Evolutionary conservation across 2,888 invertebrate genomes (phyloP).

Genomic region (Agrotis clavis): DNA sequence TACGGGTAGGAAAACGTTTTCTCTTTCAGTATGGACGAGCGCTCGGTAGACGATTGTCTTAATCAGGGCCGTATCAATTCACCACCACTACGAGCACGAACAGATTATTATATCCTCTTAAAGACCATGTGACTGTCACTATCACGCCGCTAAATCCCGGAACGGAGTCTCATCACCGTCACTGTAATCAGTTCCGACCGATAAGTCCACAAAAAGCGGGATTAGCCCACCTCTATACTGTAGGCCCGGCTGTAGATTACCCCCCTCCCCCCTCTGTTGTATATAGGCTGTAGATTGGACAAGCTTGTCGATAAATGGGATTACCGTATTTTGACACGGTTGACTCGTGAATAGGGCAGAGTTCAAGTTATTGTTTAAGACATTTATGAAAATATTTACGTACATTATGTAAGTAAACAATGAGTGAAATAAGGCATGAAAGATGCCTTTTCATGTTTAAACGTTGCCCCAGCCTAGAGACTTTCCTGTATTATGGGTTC

Average conservation of each 20-base stretch:
- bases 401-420: not conserved
- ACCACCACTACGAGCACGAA: not conserved
- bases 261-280: too few species aligned
- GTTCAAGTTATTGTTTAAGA: conserved; percentile 14
- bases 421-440: too few species aligned
- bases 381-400: not conserved
- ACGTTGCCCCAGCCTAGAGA: too few species aligned
- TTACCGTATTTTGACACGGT: conserved; percentile 38
- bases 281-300: conserved; percentile 30
- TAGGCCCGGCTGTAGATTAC: conserved; percentile 4
- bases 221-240: conserved; percentile 47
- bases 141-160: conserved; percentile 35
- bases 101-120: not conserved
- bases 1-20: too few species aligned
- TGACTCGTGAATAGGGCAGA: conserved; percentile 18
- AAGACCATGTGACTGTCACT: conserved; percentile 13
- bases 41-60: too few species aligned
- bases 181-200: conserved; percentile 39
- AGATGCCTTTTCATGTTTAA: too few species aligned
- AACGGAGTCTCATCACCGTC: conserved; percentile 42
- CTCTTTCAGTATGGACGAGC: too few species aligned
- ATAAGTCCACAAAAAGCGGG: conserved; percentile 66
- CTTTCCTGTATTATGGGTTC: too few species aligned
- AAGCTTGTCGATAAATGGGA: conserved; percentile 50
- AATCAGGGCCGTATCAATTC: too few species aligned